phyloP scores from a whole-genome alignment of 2,797 vertebrate genomes.

The Muscicapa striata region DNA sequence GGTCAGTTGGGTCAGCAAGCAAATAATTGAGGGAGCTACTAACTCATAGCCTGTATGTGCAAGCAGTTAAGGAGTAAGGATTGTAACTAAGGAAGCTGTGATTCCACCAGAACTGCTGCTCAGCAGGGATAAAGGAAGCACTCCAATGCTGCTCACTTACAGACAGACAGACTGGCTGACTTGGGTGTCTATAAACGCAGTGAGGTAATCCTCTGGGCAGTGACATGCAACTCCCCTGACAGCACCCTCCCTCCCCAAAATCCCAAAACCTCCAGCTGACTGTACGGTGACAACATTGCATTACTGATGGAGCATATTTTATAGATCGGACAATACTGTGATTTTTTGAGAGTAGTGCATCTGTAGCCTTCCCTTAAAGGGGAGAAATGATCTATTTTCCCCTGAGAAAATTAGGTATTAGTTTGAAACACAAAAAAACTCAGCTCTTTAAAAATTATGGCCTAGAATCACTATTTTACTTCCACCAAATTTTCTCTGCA shows the following conservation, averaged over 20 bases:
- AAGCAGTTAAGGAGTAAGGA: background rate
- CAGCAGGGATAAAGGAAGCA: background rate
- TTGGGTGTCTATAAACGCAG: fast-evolving
- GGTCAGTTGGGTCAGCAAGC: background rate
- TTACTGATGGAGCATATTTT: background rate
- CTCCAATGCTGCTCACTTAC: background rate
- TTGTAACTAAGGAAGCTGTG: background rate
- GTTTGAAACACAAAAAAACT: background rate
- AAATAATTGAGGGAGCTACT: background rate
- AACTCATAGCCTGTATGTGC: background rate
- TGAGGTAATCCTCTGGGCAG: background rate
- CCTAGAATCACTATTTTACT: background rate
- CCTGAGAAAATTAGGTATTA: background rate
- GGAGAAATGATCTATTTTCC: background rate
- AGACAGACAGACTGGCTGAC: background rate
- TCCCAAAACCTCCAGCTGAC: background rate
- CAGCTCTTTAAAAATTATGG: background rate
- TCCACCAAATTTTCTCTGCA: background rate
- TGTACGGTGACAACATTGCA: fast-evolving
- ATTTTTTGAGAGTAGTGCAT: background rate
- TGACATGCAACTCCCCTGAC: background rate
- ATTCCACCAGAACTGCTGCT: background rate
- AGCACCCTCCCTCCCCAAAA: background rate
- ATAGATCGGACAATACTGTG: background rate
- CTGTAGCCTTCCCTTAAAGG: background rate